phyloP scores from a whole-genome alignment of 2,797 vertebrate species.

The Phalanger gymnotis region DNA sequence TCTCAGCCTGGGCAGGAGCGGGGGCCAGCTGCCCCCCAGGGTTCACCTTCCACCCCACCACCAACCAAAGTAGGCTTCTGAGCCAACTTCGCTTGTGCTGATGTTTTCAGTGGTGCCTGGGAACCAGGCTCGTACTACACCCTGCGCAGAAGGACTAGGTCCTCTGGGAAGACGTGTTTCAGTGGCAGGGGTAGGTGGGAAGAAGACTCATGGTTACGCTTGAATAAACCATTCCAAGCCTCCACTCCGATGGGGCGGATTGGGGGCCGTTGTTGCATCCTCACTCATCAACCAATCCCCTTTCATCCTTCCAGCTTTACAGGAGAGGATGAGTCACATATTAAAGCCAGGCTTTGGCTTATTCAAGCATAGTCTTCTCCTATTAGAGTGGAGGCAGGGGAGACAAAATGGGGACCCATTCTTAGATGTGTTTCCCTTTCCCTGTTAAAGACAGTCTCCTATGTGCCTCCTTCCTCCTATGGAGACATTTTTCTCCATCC shows the following conservation, averaged over 20 bases:
- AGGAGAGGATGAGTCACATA: neutral
- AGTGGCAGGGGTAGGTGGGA: neutral
- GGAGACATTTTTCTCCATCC: rapidly evolving
- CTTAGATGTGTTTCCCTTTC: neutral
- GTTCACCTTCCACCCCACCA: rapidly evolving
- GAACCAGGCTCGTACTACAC: neutral
- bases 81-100: neutral
- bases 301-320: neutral
- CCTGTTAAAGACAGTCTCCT: neutral
- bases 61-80: neutral
- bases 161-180: neutral
- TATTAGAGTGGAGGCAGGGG: neutral
- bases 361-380: neutral
- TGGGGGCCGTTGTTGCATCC: neutral
- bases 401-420: neutral
- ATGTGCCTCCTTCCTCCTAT: rapidly evolving
- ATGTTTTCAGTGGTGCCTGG: too few relatives aligned
- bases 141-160: neutral
- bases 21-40: neutral
- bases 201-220: neutral
- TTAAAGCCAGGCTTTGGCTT: neutral
- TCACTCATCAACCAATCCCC: neutral
- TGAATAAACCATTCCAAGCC: neutral
- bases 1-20: neutral
- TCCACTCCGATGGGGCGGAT: neutral